Base-by-base conservation (phyloP, 2,113 vertebrate genomes). In the Labeo rohita region DNA sequence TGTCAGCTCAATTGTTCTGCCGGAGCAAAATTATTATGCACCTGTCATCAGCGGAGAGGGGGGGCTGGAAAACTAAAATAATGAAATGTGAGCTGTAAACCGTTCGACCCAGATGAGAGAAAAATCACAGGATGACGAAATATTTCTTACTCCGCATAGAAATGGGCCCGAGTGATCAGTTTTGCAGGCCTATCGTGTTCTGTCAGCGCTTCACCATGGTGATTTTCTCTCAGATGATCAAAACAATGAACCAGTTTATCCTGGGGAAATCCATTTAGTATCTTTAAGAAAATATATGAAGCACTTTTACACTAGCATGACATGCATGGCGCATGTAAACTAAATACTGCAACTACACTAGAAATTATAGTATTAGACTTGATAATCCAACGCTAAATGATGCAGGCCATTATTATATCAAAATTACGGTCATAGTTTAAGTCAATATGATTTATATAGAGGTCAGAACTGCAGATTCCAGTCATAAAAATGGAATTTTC, bases 1-100 rank as follows among this genome's bases (percentile, higher is more conserved):
- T 91, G 93, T 94, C 93, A 90, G 93, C 93, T 94, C 92, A 92
- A 94, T 92, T 94, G 93, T 92, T 92, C 91, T 92, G 91, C 91
- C 83, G 81, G 65, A 91, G 90, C 92, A 92, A 91, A 94, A 94
- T 92, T 91, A 94, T 94, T 94, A 93, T 94, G 91, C 90, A 93
- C 92, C 92, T 92, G 92, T 94, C 93, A 95, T 91, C 91, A 89
- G 90, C 88, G 12, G 50, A 59, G 66, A 2, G 92, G 93, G 91
- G 87, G 90, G 90, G 90, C 88, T 94, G 93, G 92, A 94, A 94
- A 94, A 93, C 91, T 81, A 81, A 82, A 87, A 70, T 72, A 81
- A 86, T 63, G 72, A 86, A 83, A 88, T 65, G 73, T 83, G 66
- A 86, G 36, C 81, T 49, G 61, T 77, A 45, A 84, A 43, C 18